Evolutionary conservation across 2,797 vertebrate species (phyloP).

Genomic region (Gila robusta): DNA sequence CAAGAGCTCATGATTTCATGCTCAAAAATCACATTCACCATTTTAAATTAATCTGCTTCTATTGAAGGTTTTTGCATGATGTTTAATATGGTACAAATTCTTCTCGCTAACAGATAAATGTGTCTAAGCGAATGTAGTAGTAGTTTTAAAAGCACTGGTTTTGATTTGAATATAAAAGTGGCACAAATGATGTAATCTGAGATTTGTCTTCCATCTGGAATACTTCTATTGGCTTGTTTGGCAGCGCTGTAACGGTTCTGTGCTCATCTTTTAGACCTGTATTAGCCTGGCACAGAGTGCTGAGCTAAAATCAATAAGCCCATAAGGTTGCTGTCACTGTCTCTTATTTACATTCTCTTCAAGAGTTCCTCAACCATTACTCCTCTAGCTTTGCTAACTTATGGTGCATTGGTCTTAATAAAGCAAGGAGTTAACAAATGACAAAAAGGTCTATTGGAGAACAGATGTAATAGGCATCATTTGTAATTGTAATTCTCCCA

Average conservation of each 20-base stretch:
- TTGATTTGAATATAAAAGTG: conserved; percentile 4
- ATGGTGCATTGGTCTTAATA: conserved; percentile 22
- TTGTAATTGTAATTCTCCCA: conserved; percentile 21
- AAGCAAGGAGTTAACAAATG: conserved; percentile 29
- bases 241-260: conserved; percentile 19
- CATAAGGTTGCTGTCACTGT: conserved; percentile 70
- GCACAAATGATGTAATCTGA: not conserved
- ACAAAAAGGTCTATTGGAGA: conserved; percentile 10
- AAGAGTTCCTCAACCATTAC: conserved; percentile 9
- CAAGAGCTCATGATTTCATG: conserved; percentile 26
- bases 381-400: conserved; percentile 9
- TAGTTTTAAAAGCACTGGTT: conserved; percentile 9
- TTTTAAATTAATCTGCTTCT: not conserved
- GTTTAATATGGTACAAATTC: not conserved
- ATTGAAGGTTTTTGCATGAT: not conserved
- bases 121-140: not conserved
- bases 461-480: not conserved
- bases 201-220: not conserved
- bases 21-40: conserved; percentile 8
- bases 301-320: conserved; percentile 72
- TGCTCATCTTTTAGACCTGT: conserved; percentile 38
- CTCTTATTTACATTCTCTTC: conserved; percentile 74
- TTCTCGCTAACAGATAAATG: not conserved
- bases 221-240: conserved; percentile 19
- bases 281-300: conserved; percentile 15